A percentile compares a stretch with the other conserved stretches of the same genome.
These are phyloP conservation scores for Salvelinus alpinus DNA, from an alignment of 2,113 vertebrate species.

Conservation along the genomic window DNA sequence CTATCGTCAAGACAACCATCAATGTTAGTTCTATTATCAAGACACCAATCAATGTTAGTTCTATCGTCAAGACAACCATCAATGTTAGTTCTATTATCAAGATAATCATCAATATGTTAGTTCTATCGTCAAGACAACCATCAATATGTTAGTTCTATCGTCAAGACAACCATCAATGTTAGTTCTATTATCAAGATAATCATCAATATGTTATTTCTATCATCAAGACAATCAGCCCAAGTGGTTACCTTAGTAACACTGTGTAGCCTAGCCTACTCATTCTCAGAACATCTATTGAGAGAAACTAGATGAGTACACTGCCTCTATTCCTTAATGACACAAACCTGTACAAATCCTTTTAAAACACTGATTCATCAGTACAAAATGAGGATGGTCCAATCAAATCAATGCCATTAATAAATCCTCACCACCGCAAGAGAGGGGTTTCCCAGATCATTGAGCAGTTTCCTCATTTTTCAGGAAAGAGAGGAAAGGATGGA, in stretches of 20 bases:
- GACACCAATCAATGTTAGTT: too few relatives aligned
- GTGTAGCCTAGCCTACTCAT: background rate
- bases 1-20: too few relatives aligned
- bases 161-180: too few relatives aligned
- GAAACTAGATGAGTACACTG: slow-evolving; percentile 21
- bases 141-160: too few relatives aligned
- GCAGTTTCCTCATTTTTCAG: slow-evolving; percentile 37
- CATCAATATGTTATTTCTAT: too few relatives aligned
- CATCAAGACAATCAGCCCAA: slow-evolving; percentile 36
- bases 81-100: too few relatives aligned
- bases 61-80: too few relatives aligned
- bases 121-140: too few relatives aligned
- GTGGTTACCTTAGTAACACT: background rate
- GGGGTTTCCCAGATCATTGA: slow-evolving; percentile 12
- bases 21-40: too few relatives aligned
- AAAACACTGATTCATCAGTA: slow-evolving; percentile 16
- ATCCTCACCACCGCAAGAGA: slow-evolving; percentile 27
- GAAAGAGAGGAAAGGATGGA: background rate
- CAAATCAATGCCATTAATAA: slow-evolving; percentile 11
- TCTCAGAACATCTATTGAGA: background rate
- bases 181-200: too few relatives aligned
- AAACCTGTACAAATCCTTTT: slow-evolving; percentile 2
- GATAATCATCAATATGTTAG: too few relatives aligned
- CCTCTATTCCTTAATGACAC: slow-evolving; percentile 3
- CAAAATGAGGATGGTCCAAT: slow-evolving; percentile 13